Evolutionary conservation across 2,113 vertebrate species (phyloP).

Genomic region (Cynocephalus volans): DNA sequence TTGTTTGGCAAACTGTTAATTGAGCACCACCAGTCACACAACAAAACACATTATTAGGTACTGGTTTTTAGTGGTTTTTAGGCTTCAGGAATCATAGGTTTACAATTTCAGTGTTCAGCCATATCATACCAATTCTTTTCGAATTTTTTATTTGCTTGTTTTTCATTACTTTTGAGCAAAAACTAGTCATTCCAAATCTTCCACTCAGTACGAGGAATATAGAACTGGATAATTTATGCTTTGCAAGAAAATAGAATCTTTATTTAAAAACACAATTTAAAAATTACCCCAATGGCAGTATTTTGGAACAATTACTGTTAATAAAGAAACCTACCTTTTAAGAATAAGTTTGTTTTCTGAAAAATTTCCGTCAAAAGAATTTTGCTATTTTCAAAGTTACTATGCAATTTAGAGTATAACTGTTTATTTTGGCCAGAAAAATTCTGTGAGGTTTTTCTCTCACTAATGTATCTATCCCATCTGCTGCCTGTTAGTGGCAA

Average conservation of each 20-base stretch:
- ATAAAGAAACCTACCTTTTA: background rate
- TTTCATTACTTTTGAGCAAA: background rate
- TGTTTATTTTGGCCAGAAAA: slow-evolving; percentile 25
- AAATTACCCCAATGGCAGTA: background rate
- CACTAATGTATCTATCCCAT: slow-evolving; percentile 25
- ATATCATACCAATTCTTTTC: background rate
- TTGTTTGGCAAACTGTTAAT: background rate
- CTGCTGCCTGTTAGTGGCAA: background rate
- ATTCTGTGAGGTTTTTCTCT: background rate
- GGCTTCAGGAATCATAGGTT: background rate
- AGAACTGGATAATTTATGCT: background rate
- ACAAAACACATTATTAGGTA: background rate
- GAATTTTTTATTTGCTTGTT: background rate
- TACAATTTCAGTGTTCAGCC: background rate
- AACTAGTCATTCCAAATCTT: background rate
- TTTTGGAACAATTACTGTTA: background rate
- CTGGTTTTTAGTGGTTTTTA: background rate
- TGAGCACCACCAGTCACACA: background rate
- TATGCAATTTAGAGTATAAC: background rate
- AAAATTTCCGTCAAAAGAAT: background rate
- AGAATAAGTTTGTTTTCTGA: slow-evolving; percentile 28
- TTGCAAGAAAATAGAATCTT: background rate
- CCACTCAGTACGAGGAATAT: background rate
- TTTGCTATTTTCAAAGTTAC: slow-evolving; percentile 1
- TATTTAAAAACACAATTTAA: background rate